Evolutionary conservation across 2,797 vertebrate genomes (phyloP), one percentile per base, ranked within the genome.

Genomic region (Ciconia nigra): DNA sequence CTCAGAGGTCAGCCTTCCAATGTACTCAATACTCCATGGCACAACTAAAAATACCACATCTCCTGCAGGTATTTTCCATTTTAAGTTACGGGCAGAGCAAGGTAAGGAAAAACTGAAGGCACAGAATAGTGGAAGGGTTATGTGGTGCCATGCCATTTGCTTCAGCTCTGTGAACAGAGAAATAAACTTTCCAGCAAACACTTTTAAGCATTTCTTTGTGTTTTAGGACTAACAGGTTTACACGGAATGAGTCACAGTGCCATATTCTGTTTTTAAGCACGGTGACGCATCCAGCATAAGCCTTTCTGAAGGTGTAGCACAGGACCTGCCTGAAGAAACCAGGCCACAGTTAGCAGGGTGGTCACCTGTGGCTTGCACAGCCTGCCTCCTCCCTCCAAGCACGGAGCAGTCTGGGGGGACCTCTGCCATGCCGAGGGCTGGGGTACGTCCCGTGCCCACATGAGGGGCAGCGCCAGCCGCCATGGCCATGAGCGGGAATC

Each of bases 21-120:
- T 20, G 63, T 52, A 41, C 52, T 80, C 8, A 10, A 49, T 87
- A 77, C 33, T 88, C 42, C 24, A 13, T 4, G 11, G 67, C 86
- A 63, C 16, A 55, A n/a, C 61, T 78, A 3, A 79, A 95, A 90
- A 87, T 77, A 70, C 44, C 7, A 7, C 7, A 20, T 79, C 47
- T 93, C 90, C 90, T 79, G 83, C 88, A 94, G 80, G 15, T 80
- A 86, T 83, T 92, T 95, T 77, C 61, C 87, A 90, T 87, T 94
- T 91, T 52, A 80, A 76, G 46, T 77, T 96, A 39, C 47, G 4
- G 5, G 28, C 12, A 11, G 55, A 65, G 18, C 9, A 54, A 78
- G 83, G 35, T 5, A 12, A 73, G 65, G 41, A 62, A 61, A 46
- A 93, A 67, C 8, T 9, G n/a, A 87, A 74, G 4, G 21, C 22